These are phyloP conservation scores for Drosophila leonis DNA, from an alignment of 2,888 invertebrate genomes.

Conservation along the genomic window DNA sequence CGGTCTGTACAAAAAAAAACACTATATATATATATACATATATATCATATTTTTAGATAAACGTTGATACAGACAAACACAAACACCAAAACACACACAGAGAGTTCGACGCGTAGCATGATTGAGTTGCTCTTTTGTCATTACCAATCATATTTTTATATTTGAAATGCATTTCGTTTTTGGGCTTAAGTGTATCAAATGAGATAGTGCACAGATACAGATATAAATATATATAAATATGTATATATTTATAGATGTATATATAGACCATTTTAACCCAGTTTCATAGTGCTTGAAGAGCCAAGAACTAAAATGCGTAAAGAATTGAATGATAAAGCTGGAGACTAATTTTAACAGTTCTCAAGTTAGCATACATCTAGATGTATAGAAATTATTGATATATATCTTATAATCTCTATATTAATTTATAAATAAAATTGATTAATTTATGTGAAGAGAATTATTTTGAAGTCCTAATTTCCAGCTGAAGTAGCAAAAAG, in stretches of 20 bases:
- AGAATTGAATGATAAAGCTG: neutral
- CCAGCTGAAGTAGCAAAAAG: too few relatives aligned
- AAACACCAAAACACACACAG: conserved; percentile 17
- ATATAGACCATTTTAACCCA: conserved; percentile 1
- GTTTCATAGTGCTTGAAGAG: neutral
- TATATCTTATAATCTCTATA: too few relatives aligned
- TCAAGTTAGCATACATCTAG: neutral
- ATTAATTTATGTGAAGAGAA: too few relatives aligned
- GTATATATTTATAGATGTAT: neutral
- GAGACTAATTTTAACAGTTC: neutral
- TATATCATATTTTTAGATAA: conserved; percentile 75
- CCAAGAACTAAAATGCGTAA: neutral
- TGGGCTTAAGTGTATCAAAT: conserved; percentile 2
- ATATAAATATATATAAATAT: too few relatives aligned
- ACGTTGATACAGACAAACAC: conserved; percentile 54
- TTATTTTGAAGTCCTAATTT: neutral
- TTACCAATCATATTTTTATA: conserved; percentile 37
- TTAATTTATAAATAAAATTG: too few relatives aligned
- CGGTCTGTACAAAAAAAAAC: conserved; percentile 74
- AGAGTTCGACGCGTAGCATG: conserved; percentile 32
- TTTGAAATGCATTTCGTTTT: conserved; percentile 27
- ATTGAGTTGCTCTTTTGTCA: conserved; percentile 58
- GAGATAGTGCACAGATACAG: neutral
- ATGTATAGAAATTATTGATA: too few relatives aligned
- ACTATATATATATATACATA: conserved; percentile 58